phyloP scores from a whole-genome alignment of 2,113 vertebrate genomes.

The Axis porcinus region DNA sequence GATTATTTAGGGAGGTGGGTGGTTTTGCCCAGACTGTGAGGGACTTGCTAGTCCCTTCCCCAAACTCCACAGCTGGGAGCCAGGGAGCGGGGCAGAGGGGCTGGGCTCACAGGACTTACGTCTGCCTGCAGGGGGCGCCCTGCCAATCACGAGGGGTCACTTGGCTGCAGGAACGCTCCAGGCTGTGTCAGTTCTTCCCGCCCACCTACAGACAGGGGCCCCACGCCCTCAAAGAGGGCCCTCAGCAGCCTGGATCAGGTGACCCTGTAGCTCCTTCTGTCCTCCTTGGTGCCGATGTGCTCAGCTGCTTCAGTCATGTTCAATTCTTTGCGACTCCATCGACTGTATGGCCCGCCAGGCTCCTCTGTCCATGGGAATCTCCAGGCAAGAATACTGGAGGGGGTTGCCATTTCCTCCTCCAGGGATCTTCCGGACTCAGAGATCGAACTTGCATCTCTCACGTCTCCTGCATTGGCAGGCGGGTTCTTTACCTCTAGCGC shows the following conservation, averaged over 20 bases:
- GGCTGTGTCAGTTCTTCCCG: background rate
- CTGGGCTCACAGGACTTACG: fast-evolving
- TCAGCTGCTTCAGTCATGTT: background rate
- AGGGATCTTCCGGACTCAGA: background rate
- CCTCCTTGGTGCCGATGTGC: fast-evolving
- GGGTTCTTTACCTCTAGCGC: background rate
- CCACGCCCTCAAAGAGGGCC: background rate
- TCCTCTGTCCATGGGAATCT: background rate
- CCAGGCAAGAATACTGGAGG: background rate
- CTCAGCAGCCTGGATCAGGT: background rate
- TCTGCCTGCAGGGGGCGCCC: fast-evolving
- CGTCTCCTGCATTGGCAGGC: background rate
- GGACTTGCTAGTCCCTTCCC: background rate
- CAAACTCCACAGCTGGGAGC: background rate
- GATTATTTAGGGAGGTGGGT: background rate
- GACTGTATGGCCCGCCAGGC: background rate
- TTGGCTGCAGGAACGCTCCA: background rate
- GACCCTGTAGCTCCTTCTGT: background rate
- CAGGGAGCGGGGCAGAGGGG: fast-evolving
- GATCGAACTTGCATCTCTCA: background rate
- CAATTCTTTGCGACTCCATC: background rate
- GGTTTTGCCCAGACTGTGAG: background rate
- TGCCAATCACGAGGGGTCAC: background rate
- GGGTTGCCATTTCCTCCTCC: background rate
- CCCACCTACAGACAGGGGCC: background rate